A percentile compares a stretch with the other conserved stretches of the same genome.
Conservation (phyloP, 2,113 vertebrate genomes). For the Sander lucioperca region DNA sequence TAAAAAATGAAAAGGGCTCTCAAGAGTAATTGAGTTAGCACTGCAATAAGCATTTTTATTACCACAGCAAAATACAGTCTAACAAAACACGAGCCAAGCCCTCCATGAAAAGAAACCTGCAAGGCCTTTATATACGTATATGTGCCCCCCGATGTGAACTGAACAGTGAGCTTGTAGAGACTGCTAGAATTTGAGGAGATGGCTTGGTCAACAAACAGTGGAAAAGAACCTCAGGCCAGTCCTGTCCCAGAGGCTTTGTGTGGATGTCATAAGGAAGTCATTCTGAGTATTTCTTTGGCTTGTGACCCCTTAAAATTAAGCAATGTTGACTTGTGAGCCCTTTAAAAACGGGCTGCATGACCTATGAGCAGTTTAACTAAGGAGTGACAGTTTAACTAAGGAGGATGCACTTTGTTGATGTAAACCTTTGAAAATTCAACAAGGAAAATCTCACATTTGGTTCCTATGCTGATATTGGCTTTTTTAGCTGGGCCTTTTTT, state of each 20-base stretch:
- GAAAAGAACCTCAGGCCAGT: slow-evolving; percentile 9
- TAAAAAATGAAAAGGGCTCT: slow-evolving; percentile 74
- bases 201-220: slow-evolving; percentile 21
- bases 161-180: slow-evolving; percentile 28
- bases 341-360: neutral
- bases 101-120: slow-evolving; percentile 43
- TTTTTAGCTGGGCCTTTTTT: too few species aligned
- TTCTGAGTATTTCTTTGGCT: slow-evolving; percentile 15
- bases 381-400: too few species aligned
- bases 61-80: slow-evolving; percentile 58
- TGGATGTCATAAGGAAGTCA: slow-evolving; percentile 15
- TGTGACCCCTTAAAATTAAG: neutral
- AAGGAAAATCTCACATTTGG: too few species aligned
- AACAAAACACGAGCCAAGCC: slow-evolving; percentile 50
- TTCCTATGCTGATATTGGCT: too few species aligned
- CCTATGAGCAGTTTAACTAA: neutral
- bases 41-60: slow-evolving; percentile 77
- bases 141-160: slow-evolving; percentile 30
- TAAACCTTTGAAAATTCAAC: too few species aligned
- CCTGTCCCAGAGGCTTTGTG: slow-evolving; percentile 22
- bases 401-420: too few species aligned
- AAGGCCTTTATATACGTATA: slow-evolving; percentile 37
- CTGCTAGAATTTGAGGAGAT: slow-evolving; percentile 9
- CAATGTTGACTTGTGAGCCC: neutral
- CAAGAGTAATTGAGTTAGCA: slow-evolving; percentile 76